A percentile compares a stretch with the other conserved stretches of the same genome.
Conservation (phyloP, 2,888 invertebrate species). For the Papilio protenor region DNA sequence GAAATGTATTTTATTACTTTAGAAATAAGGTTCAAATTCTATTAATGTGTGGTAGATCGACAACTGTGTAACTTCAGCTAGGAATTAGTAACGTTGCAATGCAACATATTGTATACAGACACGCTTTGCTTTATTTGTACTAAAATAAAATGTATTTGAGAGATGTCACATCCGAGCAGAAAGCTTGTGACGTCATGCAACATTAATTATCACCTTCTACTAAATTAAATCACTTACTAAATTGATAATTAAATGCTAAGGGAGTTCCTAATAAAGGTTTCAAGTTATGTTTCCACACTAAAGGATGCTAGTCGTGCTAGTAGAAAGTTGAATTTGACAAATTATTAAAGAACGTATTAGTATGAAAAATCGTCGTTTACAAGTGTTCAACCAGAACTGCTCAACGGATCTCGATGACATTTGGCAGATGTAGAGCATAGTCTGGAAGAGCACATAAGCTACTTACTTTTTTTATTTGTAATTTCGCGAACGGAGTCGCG, state of each 20-base stretch:
- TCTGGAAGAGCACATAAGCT: too few relatives aligned
- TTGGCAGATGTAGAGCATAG: too few relatives aligned
- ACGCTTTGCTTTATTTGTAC: slow-evolving; percentile 49
- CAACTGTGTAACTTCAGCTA: slow-evolving; percentile 45
- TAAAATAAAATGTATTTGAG: slow-evolving; percentile 46
- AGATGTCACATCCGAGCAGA: slow-evolving; percentile 24
- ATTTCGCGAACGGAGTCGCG: too few relatives aligned
- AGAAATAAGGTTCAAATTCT: slow-evolving; percentile 20
- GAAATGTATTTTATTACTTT: slow-evolving; percentile 44
- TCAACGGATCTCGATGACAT: too few relatives aligned
- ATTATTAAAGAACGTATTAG: too few relatives aligned
- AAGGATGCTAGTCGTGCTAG: background rate
- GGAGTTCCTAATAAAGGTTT: background rate
- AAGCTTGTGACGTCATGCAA: background rate
- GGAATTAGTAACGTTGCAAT: slow-evolving; percentile 56
- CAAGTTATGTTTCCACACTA: background rate
- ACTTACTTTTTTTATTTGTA: too few relatives aligned
- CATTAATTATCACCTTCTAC: background rate
- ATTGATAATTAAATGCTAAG: background rate
- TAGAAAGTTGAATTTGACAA: too few relatives aligned
- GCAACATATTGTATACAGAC: slow-evolving; percentile 66
- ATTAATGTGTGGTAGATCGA: background rate
- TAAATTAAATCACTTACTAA: background rate
- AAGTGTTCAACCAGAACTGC: too few relatives aligned
- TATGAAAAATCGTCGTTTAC: background rate